phyloP scores from a whole-genome alignment of 2,113 vertebrate species.

The Silurus meridionalis region DNA sequence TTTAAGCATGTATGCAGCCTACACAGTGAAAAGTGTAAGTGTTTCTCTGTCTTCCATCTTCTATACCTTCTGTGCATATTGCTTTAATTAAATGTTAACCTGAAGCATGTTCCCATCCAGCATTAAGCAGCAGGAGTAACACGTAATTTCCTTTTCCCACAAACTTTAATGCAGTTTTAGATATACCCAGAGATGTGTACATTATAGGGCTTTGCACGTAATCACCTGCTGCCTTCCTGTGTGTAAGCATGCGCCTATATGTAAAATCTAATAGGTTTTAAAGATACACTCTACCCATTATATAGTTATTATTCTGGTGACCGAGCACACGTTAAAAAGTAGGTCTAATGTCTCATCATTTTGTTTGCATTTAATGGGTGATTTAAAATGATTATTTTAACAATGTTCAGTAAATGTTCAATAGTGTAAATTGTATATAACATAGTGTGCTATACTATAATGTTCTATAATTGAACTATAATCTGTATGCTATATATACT shows the following conservation, averaged over 20 bases:
- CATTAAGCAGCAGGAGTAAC: constrained; percentile 66
- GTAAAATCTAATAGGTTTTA: background rate
- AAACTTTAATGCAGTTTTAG: constrained; percentile 47
- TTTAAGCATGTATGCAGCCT: background rate
- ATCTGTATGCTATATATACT: too few species aligned
- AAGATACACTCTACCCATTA: background rate
- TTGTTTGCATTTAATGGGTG: background rate
- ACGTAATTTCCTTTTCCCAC: constrained; percentile 54
- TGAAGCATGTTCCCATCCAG: constrained; percentile 59
- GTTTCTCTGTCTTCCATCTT: constrained; percentile 10
- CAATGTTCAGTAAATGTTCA: background rate
- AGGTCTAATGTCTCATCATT: background rate
- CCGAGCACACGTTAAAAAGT: background rate
- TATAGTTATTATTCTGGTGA: background rate
- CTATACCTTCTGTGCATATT: constrained; percentile 33
- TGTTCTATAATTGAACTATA: too few species aligned
- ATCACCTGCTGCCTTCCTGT: constrained; percentile 54
- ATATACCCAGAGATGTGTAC: constrained; percentile 36
- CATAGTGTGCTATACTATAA: too few species aligned
- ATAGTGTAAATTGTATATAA: too few species aligned
- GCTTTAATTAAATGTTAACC: constrained; percentile 62
- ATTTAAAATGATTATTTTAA: background rate
- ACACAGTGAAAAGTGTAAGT: background rate
- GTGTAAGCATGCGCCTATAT: background rate
- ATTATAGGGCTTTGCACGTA: constrained; percentile 62